Base-by-base conservation (phyloP, 2,113 vertebrate species). In the Sylvilagus bachmani region DNA sequence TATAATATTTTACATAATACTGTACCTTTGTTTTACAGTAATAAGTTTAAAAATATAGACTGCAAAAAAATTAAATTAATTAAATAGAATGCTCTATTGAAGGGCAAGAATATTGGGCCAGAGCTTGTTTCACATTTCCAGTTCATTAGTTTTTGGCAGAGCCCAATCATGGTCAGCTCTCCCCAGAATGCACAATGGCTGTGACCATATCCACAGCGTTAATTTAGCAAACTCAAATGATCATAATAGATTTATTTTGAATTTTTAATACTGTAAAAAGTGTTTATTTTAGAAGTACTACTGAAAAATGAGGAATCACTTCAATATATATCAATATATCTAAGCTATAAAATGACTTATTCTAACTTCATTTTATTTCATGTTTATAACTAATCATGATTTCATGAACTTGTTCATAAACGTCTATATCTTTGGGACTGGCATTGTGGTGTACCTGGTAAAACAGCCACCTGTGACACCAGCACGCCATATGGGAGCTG, bases 301-400 rank as follows among this genome's bases (percentile, higher is more conserved):
- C 31, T 82, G 24, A 58, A 91, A 94, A 74, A 36, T 83, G 58
- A 58, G 93, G 31, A 93, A 94, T 81, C 74, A 89, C 36, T 90
- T 94, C 70, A 98, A 98, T 97, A 93, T 75, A 98, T 97, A 97
- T 94, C 70, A 98, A 98, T 97, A 93, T 75, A 98, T 97, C 97
- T 98, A 98, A 99, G 98, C 99, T 99, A 99, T 98, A 99, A 99
- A 99, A 99, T 99, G 99, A 99, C 99, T 99, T 99, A 99, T 99
- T 99, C 99, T 98, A 71, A 98, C 98, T 98, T 99, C 98, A 98
- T 99, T 99, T 99, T 99, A 99, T 98, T 99, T 98, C 98, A 98
- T 96, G 97, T 98, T 98, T 97, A 98, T 98, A 98, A 98, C 97
- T 99, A 99, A 97, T 98, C 98, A 98, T 98, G 97, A 98, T 98